Conservation (phyloP, 2,113 vertebrate genomes). For the Paradoxurus hermaphroditus region DNA sequence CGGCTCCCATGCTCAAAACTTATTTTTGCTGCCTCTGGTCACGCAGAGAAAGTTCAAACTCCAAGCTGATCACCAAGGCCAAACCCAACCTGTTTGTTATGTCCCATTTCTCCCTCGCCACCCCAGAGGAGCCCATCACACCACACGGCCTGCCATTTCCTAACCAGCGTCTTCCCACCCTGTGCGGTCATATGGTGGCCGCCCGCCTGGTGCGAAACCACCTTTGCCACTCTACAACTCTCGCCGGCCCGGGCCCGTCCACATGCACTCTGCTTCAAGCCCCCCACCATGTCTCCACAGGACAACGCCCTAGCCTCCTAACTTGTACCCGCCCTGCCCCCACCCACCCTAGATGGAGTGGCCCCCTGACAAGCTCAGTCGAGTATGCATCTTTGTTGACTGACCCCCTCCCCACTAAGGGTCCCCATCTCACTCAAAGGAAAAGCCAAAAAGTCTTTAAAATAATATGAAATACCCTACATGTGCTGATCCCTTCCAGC, state of each 20-base stretch:
- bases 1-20: not conserved
- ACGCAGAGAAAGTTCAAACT: not conserved
- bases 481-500: not conserved
- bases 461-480: not conserved
- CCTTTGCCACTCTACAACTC: not conserved
- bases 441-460: not conserved
- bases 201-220: not conserved
- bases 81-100: not conserved
- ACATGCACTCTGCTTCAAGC: not conserved
- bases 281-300: not conserved
- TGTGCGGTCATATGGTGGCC: not conserved
- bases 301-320: not conserved
- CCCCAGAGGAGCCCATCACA: not conserved
- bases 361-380: not conserved
- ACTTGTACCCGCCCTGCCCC: not conserved
- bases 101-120: too few species aligned
- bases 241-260: not conserved
- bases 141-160: not conserved
- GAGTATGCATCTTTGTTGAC: not conserved
- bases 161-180: not conserved
- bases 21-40: not conserved
- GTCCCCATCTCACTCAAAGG: not conserved
- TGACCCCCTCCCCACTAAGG: not conserved
- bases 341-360: not conserved
- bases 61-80: not conserved